Conservation (phyloP, 2,797 vertebrate genomes). For the Anableps anableps region DNA sequence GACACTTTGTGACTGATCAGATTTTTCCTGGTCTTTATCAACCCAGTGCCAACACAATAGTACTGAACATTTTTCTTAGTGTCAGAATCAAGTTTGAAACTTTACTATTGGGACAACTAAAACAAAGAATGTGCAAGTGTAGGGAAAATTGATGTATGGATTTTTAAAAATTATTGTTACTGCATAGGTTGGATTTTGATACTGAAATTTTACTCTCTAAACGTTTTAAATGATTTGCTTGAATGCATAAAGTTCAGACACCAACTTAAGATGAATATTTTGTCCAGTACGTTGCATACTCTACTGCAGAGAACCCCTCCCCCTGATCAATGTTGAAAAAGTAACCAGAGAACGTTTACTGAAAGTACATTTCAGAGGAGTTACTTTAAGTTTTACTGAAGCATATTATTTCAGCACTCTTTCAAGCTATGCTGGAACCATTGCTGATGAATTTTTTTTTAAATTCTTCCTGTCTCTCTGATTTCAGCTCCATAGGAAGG, state of each 20-base stretch:
- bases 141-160: not conserved
- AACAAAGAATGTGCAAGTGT: not conserved
- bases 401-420: not conserved
- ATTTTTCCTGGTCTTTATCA: not conserved
- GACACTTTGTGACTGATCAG: not conserved
- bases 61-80: not conserved
- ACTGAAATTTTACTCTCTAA: not conserved
- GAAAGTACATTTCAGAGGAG: not conserved
- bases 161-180: not conserved
- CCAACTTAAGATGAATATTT: not conserved
- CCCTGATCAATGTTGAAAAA: not conserved
- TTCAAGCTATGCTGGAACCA: not conserved
- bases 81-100: not conserved
- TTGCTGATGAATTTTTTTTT: not conserved
- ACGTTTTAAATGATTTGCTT: not conserved
- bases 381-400: not conserved
- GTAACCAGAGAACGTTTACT: not conserved
- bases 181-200: not conserved
- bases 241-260: not conserved
- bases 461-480: not conserved
- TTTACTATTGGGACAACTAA: not conserved
- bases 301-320: no score
- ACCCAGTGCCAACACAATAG: not conserved
- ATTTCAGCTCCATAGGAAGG: not conserved
- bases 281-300: no score